Evolutionary conservation across 2,113 vertebrate genomes (phyloP).

Genomic region (Aix galericulata): DNA sequence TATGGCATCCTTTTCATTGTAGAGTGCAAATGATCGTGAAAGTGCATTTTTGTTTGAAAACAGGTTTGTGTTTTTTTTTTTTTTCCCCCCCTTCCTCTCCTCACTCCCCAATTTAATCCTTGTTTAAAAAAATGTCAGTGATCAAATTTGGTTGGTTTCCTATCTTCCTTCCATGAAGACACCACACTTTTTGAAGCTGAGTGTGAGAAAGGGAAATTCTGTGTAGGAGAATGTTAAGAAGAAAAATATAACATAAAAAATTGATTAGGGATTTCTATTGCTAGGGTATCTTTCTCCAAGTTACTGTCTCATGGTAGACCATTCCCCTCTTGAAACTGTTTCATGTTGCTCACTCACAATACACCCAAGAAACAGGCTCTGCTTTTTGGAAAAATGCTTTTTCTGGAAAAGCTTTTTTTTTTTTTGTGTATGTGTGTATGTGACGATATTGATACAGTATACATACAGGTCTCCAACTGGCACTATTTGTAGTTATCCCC

Average conservation of each 20-base stretch:
- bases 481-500: neutral
- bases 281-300: neutral
- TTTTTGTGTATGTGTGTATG: too few species aligned
- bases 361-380: neutral
- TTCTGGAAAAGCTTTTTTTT: neutral
- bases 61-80: neutral
- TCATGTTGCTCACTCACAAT: neutral
- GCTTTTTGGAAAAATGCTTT: neutral
- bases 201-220: neutral
- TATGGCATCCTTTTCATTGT: neutral
- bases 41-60: neutral
- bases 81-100: neutral
- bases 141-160: neutral
- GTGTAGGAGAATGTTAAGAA: neutral
- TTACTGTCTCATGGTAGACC: neutral
- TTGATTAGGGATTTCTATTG: neutral
- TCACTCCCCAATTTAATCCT: neutral
- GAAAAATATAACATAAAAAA: neutral
- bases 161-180: too few species aligned
- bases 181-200: neutral
- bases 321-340: neutral
- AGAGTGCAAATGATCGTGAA: neutral
- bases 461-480: fast-evolving
- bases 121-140: neutral
- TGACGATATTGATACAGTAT: fast-evolving